phyloP scores from a whole-genome alignment of 2,888 invertebrate species.

The Drosophila nr. medialis region DNA sequence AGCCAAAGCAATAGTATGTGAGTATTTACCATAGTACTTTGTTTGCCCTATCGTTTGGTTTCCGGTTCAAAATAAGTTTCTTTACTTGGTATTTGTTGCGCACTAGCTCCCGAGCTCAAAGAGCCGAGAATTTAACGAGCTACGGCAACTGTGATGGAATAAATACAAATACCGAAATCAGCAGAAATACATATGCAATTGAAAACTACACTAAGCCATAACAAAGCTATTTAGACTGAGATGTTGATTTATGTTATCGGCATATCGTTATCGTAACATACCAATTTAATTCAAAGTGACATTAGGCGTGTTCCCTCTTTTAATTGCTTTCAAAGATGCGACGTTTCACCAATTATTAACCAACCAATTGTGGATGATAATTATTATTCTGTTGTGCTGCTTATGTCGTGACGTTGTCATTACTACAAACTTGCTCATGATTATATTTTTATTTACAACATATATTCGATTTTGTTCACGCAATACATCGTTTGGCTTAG shows the following conservation, averaged over 20 bases:
- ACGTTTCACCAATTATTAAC: not conserved
- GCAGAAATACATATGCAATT: not conserved
- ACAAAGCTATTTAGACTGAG: slow-evolving; percentile 7
- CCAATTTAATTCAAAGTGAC: not conserved
- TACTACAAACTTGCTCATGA: not conserved
- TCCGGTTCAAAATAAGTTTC: not conserved
- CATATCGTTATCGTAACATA: not conserved
- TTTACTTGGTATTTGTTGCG: not conserved
- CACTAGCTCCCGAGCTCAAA: not conserved
- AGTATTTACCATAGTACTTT: slow-evolving; percentile 12
- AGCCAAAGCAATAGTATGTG: not conserved
- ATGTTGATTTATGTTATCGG: slow-evolving; percentile 3
- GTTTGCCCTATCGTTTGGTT: not conserved
- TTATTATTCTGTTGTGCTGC: not conserved
- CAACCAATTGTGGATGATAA: not conserved
- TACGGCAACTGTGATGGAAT: not conserved
- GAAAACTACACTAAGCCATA: not conserved
- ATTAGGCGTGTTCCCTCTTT: not conserved
- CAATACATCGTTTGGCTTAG: not conserved
- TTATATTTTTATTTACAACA: not conserved
- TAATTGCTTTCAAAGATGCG: not conserved
- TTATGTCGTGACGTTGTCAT: not conserved
- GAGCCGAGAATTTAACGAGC: not conserved
- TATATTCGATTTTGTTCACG: not conserved
- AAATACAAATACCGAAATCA: slow-evolving; percentile 1